These are phyloP conservation scores for Polypedilum pembai DNA, from an alignment of 1,140 invertebrate genomes.

Conservation along the genomic window DNA sequence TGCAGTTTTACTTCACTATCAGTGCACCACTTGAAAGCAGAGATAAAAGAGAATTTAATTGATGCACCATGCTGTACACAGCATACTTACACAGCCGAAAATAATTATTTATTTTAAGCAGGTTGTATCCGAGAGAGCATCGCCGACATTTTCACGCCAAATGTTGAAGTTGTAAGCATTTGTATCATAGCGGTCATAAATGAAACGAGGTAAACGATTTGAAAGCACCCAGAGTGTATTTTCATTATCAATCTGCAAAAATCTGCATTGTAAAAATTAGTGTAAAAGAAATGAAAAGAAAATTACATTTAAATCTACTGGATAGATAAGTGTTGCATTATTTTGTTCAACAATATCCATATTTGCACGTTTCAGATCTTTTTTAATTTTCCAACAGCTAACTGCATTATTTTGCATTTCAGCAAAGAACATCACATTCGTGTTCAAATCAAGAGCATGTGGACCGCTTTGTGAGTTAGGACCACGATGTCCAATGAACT, in stretches of 20 bases:
- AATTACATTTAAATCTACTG: constrained; percentile 43
- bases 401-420: constrained; percentile 58
- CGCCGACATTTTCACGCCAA: constrained; percentile 39
- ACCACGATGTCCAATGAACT: constrained; percentile 53
- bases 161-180: constrained; percentile 52
- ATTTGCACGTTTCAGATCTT: constrained; percentile 47
- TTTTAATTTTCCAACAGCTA: constrained; percentile 60
- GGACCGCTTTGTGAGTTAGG: constrained; percentile 53
- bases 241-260: constrained; percentile 45
- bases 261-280: not conserved
- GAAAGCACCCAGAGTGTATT: constrained; percentile 51
- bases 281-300: not conserved
- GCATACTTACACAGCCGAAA: not conserved
- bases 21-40: not conserved
- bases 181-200: constrained; percentile 50
- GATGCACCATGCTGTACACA: not conserved
- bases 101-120: constrained; percentile 16
- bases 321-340: constrained; percentile 54
- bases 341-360: constrained; percentile 53
- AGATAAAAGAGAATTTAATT: constrained; percentile 5
- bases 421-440: constrained; percentile 55
- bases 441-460: constrained; percentile 50
- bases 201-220: constrained; percentile 53
- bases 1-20: constrained; percentile 3
- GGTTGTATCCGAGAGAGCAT: constrained; percentile 31